These are phyloP conservation scores for Xanthorhoe spadicearia DNA, from an alignment of 2,888 invertebrate species.

Conservation along the genomic window DNA sequence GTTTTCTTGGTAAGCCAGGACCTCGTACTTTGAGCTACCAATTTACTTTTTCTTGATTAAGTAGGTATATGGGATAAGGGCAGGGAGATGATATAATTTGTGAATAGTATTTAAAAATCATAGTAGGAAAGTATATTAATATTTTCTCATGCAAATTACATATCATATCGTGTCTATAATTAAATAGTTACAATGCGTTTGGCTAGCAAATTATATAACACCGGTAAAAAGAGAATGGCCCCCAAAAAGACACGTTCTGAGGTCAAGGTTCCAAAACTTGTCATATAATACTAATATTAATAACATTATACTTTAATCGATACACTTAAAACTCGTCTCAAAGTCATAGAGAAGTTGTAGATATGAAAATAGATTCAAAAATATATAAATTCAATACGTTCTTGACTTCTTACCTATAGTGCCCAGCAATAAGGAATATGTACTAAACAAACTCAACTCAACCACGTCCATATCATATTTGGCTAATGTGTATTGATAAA, in stretches of 20 bases:
- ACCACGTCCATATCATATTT: slow-evolving; percentile 81
- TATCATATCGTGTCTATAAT: not conserved
- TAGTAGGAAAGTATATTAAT: no score
- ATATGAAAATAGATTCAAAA: no score
- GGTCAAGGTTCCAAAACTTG: slow-evolving; percentile 24
- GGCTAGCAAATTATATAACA: slow-evolving; percentile 1
- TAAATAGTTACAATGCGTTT: not conserved
- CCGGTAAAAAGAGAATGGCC: slow-evolving; percentile 20
- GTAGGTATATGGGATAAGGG: no score
- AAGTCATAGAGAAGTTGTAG: no score
- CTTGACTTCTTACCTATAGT: slow-evolving; percentile 74
- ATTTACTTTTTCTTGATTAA: no score
- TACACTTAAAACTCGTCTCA: not conserved
- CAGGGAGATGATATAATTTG: no score
- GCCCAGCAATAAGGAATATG: slow-evolving; percentile 78
- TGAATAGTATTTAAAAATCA: no score
- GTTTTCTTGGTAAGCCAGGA: no score
- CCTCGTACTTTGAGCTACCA: no score
- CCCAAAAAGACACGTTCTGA: slow-evolving; percentile 29
- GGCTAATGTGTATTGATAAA: slow-evolving; percentile 78
- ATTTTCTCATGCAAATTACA: no score
- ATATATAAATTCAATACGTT: not conserved
- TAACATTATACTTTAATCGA: not conserved
- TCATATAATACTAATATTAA: slow-evolving; percentile 19
- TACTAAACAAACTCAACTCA: slow-evolving; percentile 79